Conservation (phyloP, 1,140 invertebrate genomes). For the Aradophagus sp. region DNA sequence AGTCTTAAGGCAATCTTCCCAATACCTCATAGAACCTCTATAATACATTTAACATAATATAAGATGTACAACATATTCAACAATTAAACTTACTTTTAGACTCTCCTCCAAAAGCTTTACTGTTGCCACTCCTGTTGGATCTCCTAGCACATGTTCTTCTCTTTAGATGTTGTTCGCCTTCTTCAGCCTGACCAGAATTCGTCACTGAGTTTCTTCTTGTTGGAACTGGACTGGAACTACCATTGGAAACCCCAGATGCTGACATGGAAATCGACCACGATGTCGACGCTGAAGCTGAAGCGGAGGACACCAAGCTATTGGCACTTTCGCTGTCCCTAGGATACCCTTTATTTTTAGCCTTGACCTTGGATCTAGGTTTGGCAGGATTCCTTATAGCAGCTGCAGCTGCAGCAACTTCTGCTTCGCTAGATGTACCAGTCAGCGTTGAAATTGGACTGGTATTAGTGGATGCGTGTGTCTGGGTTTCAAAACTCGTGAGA, state of each 20-base stretch:
- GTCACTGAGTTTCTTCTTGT: constrained; percentile 87
- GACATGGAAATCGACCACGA: constrained; percentile 87
- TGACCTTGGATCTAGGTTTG: constrained; percentile 72
- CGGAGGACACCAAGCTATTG: constrained; percentile 60
- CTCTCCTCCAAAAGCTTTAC: constrained; percentile 74
- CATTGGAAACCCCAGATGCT: constrained; percentile 84
- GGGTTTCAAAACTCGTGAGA: constrained; percentile 84
- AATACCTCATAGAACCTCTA: no score
- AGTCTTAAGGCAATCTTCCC: no score
- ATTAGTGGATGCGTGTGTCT: constrained; percentile 83
- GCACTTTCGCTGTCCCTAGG: constrained; percentile 70
- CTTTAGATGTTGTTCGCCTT: constrained; percentile 82
- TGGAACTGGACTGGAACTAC: constrained; percentile 84
- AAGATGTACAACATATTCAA: no score
- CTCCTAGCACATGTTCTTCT: constrained; percentile 82
- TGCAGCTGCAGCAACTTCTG: constrained; percentile 76
- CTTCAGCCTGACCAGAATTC: constrained; percentile 78
- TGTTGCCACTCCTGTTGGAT: constrained; percentile 82
- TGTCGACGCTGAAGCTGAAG: constrained; percentile 84
- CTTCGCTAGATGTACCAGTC: constrained; percentile 84
- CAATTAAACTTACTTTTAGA: constrained; percentile 45
- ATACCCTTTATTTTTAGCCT: constrained; percentile 59
- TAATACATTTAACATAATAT: no score
- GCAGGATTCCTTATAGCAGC: constrained; percentile 73
- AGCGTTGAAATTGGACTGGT: constrained; percentile 91